Percentiles rank a stretch among this genome's conserved stretches.
These are phyloP conservation scores for Cossypha heuglini DNA, from an alignment of 2,797 vertebrate species.

Conservation along the genomic window DNA sequence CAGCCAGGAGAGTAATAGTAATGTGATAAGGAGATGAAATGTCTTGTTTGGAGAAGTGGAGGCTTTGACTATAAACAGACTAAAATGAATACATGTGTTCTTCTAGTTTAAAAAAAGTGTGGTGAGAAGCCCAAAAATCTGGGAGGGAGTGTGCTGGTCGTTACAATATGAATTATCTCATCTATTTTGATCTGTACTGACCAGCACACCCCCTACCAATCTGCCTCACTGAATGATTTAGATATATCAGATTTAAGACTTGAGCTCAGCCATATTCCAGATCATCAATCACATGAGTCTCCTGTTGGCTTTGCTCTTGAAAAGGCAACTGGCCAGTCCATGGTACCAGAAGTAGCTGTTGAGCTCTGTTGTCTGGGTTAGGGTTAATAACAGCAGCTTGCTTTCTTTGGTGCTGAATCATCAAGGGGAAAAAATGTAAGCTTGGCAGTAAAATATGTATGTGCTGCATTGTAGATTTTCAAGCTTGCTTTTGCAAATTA, in stretches of 20 bases:
- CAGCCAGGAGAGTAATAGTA: neutral
- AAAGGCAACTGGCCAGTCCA: neutral
- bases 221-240: neutral
- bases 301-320: neutral
- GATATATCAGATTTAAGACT: neutral
- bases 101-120: neutral
- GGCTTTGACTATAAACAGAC: neutral
- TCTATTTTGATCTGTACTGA: neutral
- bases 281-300: neutral
- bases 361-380: constrained; percentile 12
- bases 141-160: neutral
- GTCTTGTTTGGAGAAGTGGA: neutral
- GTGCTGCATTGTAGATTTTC: constrained; percentile 61
- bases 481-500: constrained; percentile 55
- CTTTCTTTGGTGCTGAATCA: constrained; percentile 58
- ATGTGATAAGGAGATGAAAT: neutral
- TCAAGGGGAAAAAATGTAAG: constrained; percentile 62
- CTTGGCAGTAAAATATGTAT: constrained; percentile 66
- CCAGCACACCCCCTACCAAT: neutral
- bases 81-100: neutral
- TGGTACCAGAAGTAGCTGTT: neutral
- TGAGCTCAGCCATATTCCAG: neutral
- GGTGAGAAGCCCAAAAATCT: neutral
- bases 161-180: neutral
- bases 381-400: constrained; percentile 57